Base-by-base conservation (phyloP, 2,113 vertebrate species). In the Siniperca chuatsi region DNA sequence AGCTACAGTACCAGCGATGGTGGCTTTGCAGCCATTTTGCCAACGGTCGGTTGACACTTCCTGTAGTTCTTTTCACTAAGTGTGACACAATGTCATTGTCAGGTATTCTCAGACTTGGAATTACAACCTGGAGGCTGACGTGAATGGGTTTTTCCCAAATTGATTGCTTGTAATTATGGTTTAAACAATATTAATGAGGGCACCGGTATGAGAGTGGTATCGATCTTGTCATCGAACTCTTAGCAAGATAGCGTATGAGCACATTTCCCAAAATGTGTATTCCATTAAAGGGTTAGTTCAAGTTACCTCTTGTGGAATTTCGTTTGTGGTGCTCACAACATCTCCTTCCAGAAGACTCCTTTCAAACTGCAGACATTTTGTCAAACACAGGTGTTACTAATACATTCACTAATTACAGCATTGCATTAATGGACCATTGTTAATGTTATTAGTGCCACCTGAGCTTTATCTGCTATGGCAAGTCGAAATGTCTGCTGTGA, bases 371-470 rank as follows among this genome's bases (percentile, higher is more conserved):
- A 50, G 75, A 61, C 57, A 1, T 69, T 79, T 33, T n/a, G 80
- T 75, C 67, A 29, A 20, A 69, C 33, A 42, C 74, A 48, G 25
- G 62, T 74, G 75, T 54, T 15, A 13, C 62, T 60, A 60, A 83
- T 48, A 42, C 52, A 48, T 10, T 46, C 16, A 1, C 57, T 77
- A 79, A 90, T 73, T 61, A 21, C 54, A 1, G 20, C 46, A 25
- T 4, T 4, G 50, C 74, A 52, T 13, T 75, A 75, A 62, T 54
- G 2, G 54, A 29, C 9, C 64, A 33, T 40, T 4, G 3, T 72
- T 61, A 37, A 78, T 50, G 23, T 18, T 11, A 25, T 87, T 74
- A 87, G 82, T 58, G 81, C 21, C 58, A 84, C 52, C 16, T 29
- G 1, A 37, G 48, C 57, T 79, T 57, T 12, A 29, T 29, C 60